Evolutionary conservation across 2,113 vertebrate genomes (phyloP), one percentile per base, ranked within the genome.

Genomic region (Pimephales promelas): DNA sequence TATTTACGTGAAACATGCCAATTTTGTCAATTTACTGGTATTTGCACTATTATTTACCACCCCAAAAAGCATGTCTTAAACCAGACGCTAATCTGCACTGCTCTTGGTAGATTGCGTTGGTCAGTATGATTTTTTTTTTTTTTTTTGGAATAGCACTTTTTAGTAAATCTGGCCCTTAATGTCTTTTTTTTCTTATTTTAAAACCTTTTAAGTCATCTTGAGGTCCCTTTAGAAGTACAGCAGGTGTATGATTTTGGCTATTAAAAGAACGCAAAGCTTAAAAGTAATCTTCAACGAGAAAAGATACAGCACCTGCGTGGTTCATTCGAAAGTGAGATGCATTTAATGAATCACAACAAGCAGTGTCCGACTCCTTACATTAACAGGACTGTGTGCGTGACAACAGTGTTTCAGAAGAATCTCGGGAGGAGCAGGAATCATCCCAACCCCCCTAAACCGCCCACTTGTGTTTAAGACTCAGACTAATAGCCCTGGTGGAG

Each of bases 391-490:
- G 4, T 47, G 70, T 47, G 70, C 70, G 49, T 56, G 47, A 36
- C 73, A 76, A 56, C 28, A 22, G 20, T 10, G 54, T 40, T 43
- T 64, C 14, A 47, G 57, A 47, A 56, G 56, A 64, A 40, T 40
- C 54, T 64, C 57, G 3, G 2, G 57, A 79, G 24, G n/a, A 47
- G 43, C 56, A 61, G 40, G 43, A 47, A 47, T 64, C 40, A 62
- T 11, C 57, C 56, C 56, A 73, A 28, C 72, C 72, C 45, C 70
- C 40, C 22, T 4, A n/a, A 64, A 49, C 59, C 18, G 26, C 77
- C 78, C 61, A 79, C 49, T 81, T 81, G 28, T 70, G 20, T 40
- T 68, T 40, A 49, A 28, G 61, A 80, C 61, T 47, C 43, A 14
- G 52, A 64, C 66, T 64, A 56, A 81, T 16, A 57, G 71, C n/a